A percentile compares a stretch with the other conserved stretches of the same genome.
These are phyloP conservation scores for Melanocharis versteri DNA, from an alignment of 2,113 vertebrate species.

Conservation along the genomic window DNA sequence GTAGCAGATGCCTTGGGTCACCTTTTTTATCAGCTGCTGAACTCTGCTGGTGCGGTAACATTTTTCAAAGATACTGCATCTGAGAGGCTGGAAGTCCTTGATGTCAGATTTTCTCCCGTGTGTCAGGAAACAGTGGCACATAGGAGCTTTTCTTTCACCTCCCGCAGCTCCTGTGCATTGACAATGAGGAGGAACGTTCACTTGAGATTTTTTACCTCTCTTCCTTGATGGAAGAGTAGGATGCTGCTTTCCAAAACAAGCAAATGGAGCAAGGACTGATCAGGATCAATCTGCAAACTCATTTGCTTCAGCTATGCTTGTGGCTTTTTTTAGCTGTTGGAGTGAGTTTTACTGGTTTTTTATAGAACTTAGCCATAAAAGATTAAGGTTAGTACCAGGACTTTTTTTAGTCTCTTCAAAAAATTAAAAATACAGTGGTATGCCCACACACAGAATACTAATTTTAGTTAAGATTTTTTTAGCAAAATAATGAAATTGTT, in stretches of 20 bases:
- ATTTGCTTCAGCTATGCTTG: not conserved
- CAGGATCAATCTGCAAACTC: not conserved
- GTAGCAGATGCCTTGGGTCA: not conserved
- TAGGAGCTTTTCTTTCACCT: not conserved
- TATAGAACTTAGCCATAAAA: not conserved
- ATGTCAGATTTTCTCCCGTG: not conserved
- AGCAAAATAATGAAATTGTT: not conserved
- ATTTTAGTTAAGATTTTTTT: conserved; percentile 27
- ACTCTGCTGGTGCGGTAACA: not conserved
- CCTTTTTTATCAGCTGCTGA: not conserved
- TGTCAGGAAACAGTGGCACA: not conserved
- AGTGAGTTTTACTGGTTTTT: not conserved
- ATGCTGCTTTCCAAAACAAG: not conserved
- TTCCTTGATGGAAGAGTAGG: not conserved
- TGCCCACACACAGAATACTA: not conserved
- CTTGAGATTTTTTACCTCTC: not conserved
- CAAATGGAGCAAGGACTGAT: not conserved
- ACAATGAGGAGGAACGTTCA: not conserved
- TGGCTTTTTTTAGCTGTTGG: not conserved
- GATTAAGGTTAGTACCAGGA: not conserved
- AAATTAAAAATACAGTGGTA: conserved; percentile 1
- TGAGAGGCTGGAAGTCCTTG: not conserved
- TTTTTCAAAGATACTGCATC: not conserved
- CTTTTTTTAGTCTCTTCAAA: conserved; percentile 6
- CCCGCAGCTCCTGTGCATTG: not conserved